A percentile compares a stretch with the other conserved stretches of the same genome.
Evolutionary conservation across 2,113 vertebrate genomes (phyloP).

Genomic region (Scalopus aquaticus): DNA sequence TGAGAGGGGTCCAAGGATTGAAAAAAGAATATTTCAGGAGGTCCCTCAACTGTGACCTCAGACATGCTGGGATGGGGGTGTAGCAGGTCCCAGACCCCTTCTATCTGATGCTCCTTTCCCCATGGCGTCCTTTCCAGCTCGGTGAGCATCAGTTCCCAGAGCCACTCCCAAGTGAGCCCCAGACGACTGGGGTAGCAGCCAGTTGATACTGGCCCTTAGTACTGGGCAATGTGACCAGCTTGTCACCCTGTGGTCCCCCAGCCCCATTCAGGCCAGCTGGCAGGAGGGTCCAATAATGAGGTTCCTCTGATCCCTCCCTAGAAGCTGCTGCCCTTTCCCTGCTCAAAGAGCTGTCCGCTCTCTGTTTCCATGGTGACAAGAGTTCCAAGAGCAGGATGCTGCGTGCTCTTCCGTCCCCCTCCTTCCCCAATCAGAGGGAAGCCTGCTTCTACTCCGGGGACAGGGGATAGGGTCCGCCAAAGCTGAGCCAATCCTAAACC

Average conservation of each 20-base stretch:
- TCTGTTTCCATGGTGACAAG: constrained; percentile 86
- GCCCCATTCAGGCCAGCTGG: constrained; percentile 5
- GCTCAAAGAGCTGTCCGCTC: constrained; percentile 65
- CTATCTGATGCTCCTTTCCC: background rate
- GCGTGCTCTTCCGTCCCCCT: constrained; percentile 41
- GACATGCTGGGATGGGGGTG: background rate
- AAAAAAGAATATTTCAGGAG: background rate
- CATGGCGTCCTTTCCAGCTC: background rate
- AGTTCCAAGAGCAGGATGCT: constrained; percentile 72
- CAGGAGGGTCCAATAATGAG: constrained; percentile 54
- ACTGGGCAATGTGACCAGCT: background rate
- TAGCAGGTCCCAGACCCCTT: background rate
- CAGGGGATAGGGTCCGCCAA: constrained; percentile 29
- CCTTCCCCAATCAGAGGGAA: constrained; percentile 64
- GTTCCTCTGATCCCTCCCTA: constrained; percentile 65
- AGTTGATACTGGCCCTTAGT: background rate
- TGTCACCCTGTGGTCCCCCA: background rate
- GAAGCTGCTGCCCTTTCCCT: constrained; percentile 72
- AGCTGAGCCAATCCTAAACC: constrained; percentile 30
- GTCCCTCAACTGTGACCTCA: background rate
- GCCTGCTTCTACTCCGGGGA: constrained; percentile 16
- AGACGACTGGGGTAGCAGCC: background rate
- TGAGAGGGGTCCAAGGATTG: background rate
- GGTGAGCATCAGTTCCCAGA: background rate
- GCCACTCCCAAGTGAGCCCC: constrained; percentile 8